phyloP scores from a whole-genome alignment of 1,140 invertebrate species.

The Cyphomyrmex costatus region DNA sequence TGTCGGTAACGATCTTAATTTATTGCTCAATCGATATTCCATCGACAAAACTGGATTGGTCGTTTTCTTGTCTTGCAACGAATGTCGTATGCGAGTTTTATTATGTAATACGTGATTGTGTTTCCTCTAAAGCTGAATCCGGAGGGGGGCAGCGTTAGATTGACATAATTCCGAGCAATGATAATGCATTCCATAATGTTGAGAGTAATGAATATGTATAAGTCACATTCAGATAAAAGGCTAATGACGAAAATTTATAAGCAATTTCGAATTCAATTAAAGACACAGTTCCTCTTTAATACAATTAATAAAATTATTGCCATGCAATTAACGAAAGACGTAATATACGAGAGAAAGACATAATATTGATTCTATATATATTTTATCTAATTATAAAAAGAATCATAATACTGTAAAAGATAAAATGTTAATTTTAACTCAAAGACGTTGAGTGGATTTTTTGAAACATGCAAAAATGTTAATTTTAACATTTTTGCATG shows the following conservation, averaged over 20 bases:
- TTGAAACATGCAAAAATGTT: too few species aligned
- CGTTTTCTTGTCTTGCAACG: not conserved
- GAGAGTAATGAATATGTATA: not conserved
- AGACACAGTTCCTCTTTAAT: not conserved
- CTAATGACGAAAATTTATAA: slow-evolving; percentile 17
- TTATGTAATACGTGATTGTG: slow-evolving; percentile 33
- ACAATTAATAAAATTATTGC: not conserved
- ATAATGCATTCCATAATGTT: slow-evolving; percentile 16
- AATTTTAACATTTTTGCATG: too few species aligned
- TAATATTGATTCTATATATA: not conserved
- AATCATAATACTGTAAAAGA: too few species aligned
- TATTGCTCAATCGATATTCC: slow-evolving; percentile 8
- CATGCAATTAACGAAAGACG: not conserved
- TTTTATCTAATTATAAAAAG: too few species aligned
- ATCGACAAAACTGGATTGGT: slow-evolving; percentile 30
- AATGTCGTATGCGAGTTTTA: not conserved
- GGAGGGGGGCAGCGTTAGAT: not conserved
- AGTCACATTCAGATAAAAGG: not conserved
- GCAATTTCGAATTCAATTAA: not conserved
- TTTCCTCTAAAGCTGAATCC: not conserved
- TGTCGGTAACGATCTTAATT: not conserved
- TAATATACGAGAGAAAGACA: too few species aligned
- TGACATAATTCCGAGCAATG: slow-evolving; percentile 24
- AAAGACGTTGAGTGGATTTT: too few species aligned
- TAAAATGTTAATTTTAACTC: too few species aligned